phyloP scores from a whole-genome alignment of 2,888 invertebrate species.

The Monoplex corrugatus region DNA sequence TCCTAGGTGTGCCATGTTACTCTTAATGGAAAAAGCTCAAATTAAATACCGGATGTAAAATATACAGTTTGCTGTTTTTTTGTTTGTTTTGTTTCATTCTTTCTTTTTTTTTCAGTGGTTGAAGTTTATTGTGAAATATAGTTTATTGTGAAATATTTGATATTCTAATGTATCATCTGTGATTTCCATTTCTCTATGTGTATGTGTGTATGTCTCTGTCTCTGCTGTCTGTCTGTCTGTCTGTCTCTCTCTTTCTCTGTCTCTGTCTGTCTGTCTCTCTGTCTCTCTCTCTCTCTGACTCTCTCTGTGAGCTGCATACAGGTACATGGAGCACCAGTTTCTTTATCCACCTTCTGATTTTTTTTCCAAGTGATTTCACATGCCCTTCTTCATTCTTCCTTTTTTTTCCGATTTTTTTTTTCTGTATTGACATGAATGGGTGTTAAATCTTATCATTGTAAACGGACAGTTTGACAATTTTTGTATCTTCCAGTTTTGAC shows the following conservation, averaged over 20 bases:
- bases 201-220: not conserved
- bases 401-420: not conserved
- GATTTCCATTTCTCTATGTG: too few relatives aligned
- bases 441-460: not conserved
- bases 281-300: not conserved
- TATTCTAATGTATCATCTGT: too few relatives aligned
- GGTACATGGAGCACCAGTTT: not conserved
- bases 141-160: too few relatives aligned
- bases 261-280: not conserved
- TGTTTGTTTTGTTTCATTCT: too few relatives aligned
- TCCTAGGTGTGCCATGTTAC: too few relatives aligned
- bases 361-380: not conserved
- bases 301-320: not conserved
- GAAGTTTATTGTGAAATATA: too few relatives aligned
- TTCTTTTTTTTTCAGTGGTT: too few relatives aligned
- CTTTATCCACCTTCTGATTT: not conserved
- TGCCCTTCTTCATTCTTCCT: not conserved
- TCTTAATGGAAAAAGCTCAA: too few relatives aligned
- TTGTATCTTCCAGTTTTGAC: too few relatives aligned
- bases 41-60: too few relatives aligned
- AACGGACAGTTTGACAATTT: not conserved
- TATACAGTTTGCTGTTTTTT: too few relatives aligned
- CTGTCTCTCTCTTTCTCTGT: constrained; percentile 15
- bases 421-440: not conserved
- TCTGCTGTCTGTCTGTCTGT: constrained; percentile 13